Base-by-base conservation (phyloP, 2,113 vertebrate genomes). In the Trematomus loennbergii region DNA sequence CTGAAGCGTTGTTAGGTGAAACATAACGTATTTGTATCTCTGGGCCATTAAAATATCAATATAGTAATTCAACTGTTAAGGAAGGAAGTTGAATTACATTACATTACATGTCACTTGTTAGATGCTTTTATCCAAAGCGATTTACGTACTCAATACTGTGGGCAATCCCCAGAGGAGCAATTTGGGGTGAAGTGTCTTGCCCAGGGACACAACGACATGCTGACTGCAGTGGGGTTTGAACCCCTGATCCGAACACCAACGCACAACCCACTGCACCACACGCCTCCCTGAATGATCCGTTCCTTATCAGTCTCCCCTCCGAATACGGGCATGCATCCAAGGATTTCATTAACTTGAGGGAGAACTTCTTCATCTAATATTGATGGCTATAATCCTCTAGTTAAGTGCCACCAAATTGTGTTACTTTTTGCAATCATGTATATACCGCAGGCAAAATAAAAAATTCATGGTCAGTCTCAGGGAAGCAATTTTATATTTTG, bases 301-400 rank as follows among this genome's bases (percentile, higher is more conserved):
- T 61, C 48, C 69, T 76, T 43, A 88, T 90, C 81, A 68, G 64
- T 72, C 48, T 87, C 25, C 66, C 83, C 70, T 65, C 18, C 83
- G 83, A 79, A 89, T 88, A 82, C 65, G 63, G 81, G 86, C 87
- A 79, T 75, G 75, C 78, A 89, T 89, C 83, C 88, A 90, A 83
- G 68, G 50, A 90, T 92, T 92, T 91, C 87, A 93, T 93, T 93
- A 93, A 92, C 79, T 87, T 84, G 60, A 58, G 67, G 72, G 71
- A 75, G 75, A 82, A 93, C 86, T 88, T 92, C 84, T 93, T 94
- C 91, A 94, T 94, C 83, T 89, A 93, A 94, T 94, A 95, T 94
- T 94, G 88, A 95, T 93, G 89, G 84, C 75, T 83, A 87, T 92
- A 91, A 93, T 94, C 86, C 90, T 88, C 86, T 82, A 89, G 87